These are phyloP conservation scores for Penaeus vannamei DNA, from an alignment of 1,140 invertebrate genomes.

Conservation along the genomic window DNA sequence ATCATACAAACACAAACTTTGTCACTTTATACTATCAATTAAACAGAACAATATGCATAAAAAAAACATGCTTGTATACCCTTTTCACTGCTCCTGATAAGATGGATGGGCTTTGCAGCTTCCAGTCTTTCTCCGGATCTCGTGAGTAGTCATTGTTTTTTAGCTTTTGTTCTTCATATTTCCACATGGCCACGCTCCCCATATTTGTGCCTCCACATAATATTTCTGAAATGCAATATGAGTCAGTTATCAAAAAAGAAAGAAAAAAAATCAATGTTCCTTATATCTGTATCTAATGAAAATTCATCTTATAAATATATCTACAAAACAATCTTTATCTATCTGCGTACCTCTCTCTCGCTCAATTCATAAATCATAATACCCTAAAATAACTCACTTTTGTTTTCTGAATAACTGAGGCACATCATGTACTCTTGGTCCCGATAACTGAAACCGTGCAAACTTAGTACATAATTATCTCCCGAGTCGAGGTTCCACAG, in stretches of 20 bases:
- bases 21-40: neutral
- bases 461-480: conserved; percentile 88
- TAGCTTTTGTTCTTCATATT: conserved; percentile 72
- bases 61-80: conserved; percentile 68
- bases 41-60: neutral
- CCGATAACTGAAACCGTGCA: conserved; percentile 72
- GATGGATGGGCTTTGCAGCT: conserved; percentile 73
- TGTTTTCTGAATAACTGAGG: conserved; percentile 78
- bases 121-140: conserved; percentile 71
- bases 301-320: no score
- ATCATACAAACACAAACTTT: neutral
- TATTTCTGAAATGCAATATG: conserved; percentile 71
- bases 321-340: no score
- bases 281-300: no score
- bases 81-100: conserved; percentile 73
- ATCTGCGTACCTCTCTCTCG: no score
- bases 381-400: conserved; percentile 70
- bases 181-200: conserved; percentile 93
- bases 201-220: conserved; percentile 92
- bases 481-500: conserved; percentile 95
- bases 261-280: neutral
- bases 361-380: no score
- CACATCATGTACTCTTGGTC: conserved; percentile 80
- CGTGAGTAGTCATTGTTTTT: conserved; percentile 58
- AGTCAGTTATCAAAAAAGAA: neutral